A percentile compares a stretch with the other conserved stretches of the same genome.
These are phyloP conservation scores for Heteromormyrus szaboi DNA, from an alignment of 2,797 vertebrate genomes.

Conservation along the genomic window DNA sequence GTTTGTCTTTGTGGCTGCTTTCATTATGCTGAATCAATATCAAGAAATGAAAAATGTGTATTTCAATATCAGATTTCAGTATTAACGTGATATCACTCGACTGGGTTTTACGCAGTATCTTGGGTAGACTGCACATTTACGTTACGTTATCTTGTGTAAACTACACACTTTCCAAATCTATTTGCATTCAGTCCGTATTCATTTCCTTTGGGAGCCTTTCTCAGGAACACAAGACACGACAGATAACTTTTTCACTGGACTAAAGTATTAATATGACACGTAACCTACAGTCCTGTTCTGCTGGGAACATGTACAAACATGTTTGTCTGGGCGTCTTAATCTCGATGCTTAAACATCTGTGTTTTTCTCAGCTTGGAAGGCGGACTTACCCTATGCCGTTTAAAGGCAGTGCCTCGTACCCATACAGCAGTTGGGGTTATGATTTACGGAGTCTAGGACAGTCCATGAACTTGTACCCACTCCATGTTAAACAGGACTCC, in stretches of 20 bases:
- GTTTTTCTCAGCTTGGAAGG: slow-evolving; percentile 1
- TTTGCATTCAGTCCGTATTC: background rate
- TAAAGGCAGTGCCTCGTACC: background rate
- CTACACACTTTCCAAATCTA: background rate
- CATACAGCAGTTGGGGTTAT: background rate
- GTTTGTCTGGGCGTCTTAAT: slow-evolving; percentile 18
- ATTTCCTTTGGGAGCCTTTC: background rate
- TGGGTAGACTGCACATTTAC: background rate
- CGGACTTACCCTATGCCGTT: background rate
- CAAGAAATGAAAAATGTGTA: background rate
- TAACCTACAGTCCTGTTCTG: background rate
- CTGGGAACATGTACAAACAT: background rate
- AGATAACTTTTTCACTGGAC: background rate
- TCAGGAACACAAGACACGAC: background rate
- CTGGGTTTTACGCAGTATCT: background rate
- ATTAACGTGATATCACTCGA: background rate
- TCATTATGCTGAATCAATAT: background rate
- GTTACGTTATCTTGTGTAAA: background rate
- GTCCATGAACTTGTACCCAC: background rate
- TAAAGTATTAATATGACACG: background rate
- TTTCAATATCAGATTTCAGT: background rate
- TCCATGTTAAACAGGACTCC: background rate
- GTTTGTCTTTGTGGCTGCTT: background rate
- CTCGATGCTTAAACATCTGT: slow-evolving; percentile 16
- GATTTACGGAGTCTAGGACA: background rate